Percentiles rank a stretch among this genome's conserved stretches.
These are phyloP conservation scores for Ligdia adustata DNA, from an alignment of 2,888 invertebrate genomes.

Conservation along the genomic window DNA sequence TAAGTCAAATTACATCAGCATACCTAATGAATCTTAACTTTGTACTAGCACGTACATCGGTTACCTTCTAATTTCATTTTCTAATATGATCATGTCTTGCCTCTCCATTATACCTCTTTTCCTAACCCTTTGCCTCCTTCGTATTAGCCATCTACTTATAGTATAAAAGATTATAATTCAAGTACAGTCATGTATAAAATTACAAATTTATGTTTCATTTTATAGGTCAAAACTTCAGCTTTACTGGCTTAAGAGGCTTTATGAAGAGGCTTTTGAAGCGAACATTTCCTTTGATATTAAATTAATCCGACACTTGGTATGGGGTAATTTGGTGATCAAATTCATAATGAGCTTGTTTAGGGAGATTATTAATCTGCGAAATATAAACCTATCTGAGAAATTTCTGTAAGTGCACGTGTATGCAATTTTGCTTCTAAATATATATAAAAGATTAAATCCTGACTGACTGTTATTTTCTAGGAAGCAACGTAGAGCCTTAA, in stretches of 20 bases:
- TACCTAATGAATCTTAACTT: too few species aligned
- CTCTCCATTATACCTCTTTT: background rate
- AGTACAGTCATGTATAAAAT: slow-evolving; percentile 19
- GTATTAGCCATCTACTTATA: background rate
- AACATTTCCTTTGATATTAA: slow-evolving; percentile 20
- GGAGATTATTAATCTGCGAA: too few species aligned
- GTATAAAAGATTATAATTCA: slow-evolving; percentile 13
- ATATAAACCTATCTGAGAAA: too few species aligned
- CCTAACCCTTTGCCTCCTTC: background rate
- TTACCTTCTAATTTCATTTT: too few species aligned
- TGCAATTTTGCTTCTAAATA: too few species aligned
- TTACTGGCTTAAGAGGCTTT: slow-evolving; percentile 13
- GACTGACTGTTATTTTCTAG: too few species aligned
- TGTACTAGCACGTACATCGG: too few species aligned
- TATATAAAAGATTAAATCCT: too few species aligned
- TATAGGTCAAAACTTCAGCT: slow-evolving; percentile 16
- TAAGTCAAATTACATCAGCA: too few species aligned
- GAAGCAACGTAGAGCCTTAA: too few species aligned
- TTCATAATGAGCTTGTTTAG: slow-evolving; percentile 5
- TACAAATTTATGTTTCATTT: slow-evolving; percentile 11
- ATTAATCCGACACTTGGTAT: slow-evolving; percentile 14
- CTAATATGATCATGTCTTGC: background rate
- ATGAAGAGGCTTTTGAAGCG: slow-evolving; percentile 14
- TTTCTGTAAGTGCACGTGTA: too few species aligned
- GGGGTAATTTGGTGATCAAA: slow-evolving; percentile 11